Conservation (phyloP, 1,140 invertebrate genomes). For the Octopus sinensis region DNA sequence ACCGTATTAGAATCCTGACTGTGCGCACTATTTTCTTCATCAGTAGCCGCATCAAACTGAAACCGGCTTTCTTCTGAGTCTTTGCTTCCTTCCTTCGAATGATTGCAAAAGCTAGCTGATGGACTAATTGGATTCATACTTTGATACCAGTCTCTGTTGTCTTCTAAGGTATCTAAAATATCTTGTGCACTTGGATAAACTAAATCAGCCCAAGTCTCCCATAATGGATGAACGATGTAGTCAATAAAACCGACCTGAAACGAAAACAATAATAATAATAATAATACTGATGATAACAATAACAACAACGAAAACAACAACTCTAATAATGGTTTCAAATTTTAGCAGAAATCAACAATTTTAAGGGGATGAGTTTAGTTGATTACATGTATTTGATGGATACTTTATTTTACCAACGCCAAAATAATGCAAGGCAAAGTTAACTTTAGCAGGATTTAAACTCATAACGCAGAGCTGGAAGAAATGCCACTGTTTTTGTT, state of each 20-base stretch:
- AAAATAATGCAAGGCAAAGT: no score
- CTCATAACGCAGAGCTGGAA: no score
- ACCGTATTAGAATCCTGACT: conserved; percentile 12
- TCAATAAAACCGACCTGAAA: conserved; percentile 94
- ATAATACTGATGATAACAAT: neutral
- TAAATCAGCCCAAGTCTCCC: conserved; percentile 99
- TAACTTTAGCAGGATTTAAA: no score
- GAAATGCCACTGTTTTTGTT: no score
- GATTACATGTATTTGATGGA: no score
- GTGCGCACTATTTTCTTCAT: conserved; percentile 40
- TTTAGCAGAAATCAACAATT: no score
- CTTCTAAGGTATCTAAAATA: conserved; percentile 94
- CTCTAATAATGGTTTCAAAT: no score
- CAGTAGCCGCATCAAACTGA: conserved; percentile 47
- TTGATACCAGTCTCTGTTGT: conserved; percentile 94
- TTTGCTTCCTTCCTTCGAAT: conserved; percentile 35
- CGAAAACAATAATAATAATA: conserved; percentile 13
- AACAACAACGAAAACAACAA: no score
- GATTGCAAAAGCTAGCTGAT: conserved; percentile 49
- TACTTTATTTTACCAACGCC: no score
- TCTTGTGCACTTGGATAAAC: conserved; percentile 98
- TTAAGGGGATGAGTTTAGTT: no score
- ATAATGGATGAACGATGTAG: conserved; percentile 97
- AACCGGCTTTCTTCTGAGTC: conserved; percentile 33
- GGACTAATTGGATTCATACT: conserved; percentile 68